Percentiles rank a stretch among this genome's conserved stretches.
These are phyloP conservation scores for Sphaeridia pumilis DNA, from an alignment of 2,888 invertebrate genomes.

Conservation along the genomic window DNA sequence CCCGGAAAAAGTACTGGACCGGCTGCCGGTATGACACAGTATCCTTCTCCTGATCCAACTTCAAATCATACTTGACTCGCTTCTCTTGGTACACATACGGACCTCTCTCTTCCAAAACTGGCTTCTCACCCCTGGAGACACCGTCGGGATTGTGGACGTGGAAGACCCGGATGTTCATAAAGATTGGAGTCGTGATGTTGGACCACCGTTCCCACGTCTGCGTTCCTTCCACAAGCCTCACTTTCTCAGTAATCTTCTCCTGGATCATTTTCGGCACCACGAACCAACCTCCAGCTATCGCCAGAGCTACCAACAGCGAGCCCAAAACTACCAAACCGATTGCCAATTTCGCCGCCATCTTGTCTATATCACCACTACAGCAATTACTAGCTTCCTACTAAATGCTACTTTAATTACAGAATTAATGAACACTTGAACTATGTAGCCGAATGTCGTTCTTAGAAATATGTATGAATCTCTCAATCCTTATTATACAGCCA, in stretches of 20 bases:
- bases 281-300: slow-evolving; percentile 11
- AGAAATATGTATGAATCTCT: too few species aligned
- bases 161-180: slow-evolving; percentile 26
- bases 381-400: too few species aligned
- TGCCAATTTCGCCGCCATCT: too few species aligned
- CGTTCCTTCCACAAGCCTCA: slow-evolving; percentile 21
- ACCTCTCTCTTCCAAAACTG: slow-evolving; percentile 20
- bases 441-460: too few species aligned
- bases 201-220: slow-evolving; percentile 30
- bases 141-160: slow-evolving; percentile 32
- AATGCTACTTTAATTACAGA: too few species aligned
- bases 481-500: too few species aligned
- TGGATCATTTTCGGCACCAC: slow-evolving; percentile 11
- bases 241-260: slow-evolving; percentile 13
- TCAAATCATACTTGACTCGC: slow-evolving; percentile 24
- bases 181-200: slow-evolving; percentile 28
- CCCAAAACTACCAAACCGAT: slow-evolving; percentile 9
- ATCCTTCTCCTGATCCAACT: slow-evolving; percentile 16
- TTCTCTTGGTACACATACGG: slow-evolving; percentile 28
- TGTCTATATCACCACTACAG: too few species aligned
- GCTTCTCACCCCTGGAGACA: slow-evolving; percentile 17
- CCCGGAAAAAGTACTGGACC: slow-evolving; percentile 24
- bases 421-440: too few species aligned
- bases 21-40: slow-evolving; percentile 25
- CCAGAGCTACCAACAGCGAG: slow-evolving; percentile 2